phyloP scores from a whole-genome alignment of 2,113 vertebrate species.

The Sula dactylatra region DNA sequence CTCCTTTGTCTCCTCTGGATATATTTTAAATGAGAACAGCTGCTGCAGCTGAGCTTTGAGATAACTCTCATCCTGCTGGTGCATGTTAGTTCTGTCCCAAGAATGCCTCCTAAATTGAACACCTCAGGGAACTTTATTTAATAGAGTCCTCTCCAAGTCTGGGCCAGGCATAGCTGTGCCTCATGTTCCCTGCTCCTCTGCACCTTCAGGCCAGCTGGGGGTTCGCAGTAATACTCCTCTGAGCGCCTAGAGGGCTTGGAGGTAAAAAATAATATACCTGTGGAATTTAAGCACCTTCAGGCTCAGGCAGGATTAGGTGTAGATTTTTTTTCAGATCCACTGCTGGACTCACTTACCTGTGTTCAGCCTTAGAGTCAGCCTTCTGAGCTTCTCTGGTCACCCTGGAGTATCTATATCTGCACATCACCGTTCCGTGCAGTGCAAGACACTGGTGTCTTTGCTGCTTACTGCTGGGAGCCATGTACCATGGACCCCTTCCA shows the following conservation, averaged over 20 bases:
- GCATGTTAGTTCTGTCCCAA: background rate
- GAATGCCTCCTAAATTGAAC: background rate
- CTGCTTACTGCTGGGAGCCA: background rate
- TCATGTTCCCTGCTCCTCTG: background rate
- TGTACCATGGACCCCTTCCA: too few species aligned
- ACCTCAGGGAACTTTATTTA: background rate
- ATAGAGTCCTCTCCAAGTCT: background rate
- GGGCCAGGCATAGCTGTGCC: background rate
- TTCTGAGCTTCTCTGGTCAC: background rate
- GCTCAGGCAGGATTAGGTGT: background rate
- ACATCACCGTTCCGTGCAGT: background rate
- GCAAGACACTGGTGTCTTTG: background rate
- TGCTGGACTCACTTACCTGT: background rate
- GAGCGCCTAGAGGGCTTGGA: background rate
- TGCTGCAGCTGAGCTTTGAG: background rate
- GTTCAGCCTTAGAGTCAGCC: background rate
- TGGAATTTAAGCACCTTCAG: background rate
- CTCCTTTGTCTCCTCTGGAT: slow-evolving; percentile 17
- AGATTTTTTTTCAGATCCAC: background rate
- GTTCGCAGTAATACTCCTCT: background rate
- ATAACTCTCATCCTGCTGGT: background rate
- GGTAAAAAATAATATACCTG: background rate
- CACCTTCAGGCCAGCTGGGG: background rate
- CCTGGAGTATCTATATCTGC: background rate
- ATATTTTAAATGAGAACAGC: slow-evolving; percentile 27